These are phyloP conservation scores for Notoglanidium macrostoma DNA, from an alignment of 2,797 vertebrate species.

Conservation along the genomic window DNA sequence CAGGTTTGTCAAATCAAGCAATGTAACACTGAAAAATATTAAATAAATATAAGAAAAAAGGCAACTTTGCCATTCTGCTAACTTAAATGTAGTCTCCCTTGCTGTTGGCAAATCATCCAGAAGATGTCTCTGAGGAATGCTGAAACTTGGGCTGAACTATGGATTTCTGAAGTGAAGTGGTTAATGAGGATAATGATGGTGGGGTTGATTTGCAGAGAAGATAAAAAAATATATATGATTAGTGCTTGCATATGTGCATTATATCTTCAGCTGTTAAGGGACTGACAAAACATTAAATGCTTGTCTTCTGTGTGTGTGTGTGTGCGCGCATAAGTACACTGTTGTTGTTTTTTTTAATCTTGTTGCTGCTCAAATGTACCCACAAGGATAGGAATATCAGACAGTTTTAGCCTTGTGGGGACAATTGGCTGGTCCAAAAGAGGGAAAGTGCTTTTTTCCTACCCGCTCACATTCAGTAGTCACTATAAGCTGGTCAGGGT, in stretches of 20 bases:
- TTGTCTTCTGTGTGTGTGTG: background rate
- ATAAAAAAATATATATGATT: background rate
- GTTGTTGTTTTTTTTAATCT: background rate
- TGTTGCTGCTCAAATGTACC: background rate
- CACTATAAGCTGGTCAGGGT: background rate
- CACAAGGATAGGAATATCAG: background rate
- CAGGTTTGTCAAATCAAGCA: background rate
- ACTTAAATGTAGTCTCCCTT: background rate
- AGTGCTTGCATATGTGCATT: background rate
- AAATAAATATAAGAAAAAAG: background rate
- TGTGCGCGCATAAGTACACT: no score
- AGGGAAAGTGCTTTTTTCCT: background rate
- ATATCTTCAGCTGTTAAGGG: background rate
- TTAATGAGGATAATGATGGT: background rate
- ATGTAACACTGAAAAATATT: background rate
- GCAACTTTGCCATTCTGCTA: background rate
- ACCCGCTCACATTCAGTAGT: background rate
- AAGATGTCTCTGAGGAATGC: background rate
- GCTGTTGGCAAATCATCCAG: background rate
- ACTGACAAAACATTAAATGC: background rate
- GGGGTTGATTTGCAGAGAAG: background rate
- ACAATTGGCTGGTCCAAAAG: no score
- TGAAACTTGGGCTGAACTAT: background rate
- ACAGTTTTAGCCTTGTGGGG: background rate
- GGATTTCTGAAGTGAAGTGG: background rate